phyloP scores from a whole-genome alignment of 2,888 invertebrate genomes.

The Chrysina gloriosa region DNA sequence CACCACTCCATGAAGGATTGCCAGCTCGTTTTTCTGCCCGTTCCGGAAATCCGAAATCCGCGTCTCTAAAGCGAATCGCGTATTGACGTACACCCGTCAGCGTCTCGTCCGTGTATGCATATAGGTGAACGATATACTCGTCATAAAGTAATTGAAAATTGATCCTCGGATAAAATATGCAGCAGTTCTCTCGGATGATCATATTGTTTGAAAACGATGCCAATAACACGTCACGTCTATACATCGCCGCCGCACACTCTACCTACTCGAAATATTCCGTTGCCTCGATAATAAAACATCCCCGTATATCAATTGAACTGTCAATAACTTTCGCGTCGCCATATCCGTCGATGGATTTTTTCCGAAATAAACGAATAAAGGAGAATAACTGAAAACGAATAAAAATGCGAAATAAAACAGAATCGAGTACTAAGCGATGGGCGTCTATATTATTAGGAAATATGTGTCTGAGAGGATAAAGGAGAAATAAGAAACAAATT shows the following conservation, averaged over 20 bases:
- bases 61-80: too few relatives aligned
- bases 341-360: background rate
- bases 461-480: too few relatives aligned
- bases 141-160: slow-evolving; percentile 9
- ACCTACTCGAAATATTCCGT: background rate
- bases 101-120: too few relatives aligned
- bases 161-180: slow-evolving; percentile 4
- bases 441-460: too few relatives aligned
- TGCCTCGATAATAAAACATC: slow-evolving; percentile 11
- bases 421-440: too few relatives aligned
- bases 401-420: too few relatives aligned
- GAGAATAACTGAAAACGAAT: too few relatives aligned
- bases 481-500: too few relatives aligned
- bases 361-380: background rate
- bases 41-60: too few relatives aligned
- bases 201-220: background rate
- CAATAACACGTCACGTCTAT: slow-evolving; percentile 1
- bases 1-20: too few relatives aligned
- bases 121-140: background rate
- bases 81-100: too few relatives aligned
- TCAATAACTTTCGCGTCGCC: slow-evolving; percentile 1
- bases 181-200: background rate
- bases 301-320: slow-evolving; percentile 18
- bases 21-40: too few relatives aligned
- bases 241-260: background rate